These are phyloP conservation scores for Teleiodes luculella DNA, from an alignment of 2,888 invertebrate genomes.

Conservation along the genomic window DNA sequence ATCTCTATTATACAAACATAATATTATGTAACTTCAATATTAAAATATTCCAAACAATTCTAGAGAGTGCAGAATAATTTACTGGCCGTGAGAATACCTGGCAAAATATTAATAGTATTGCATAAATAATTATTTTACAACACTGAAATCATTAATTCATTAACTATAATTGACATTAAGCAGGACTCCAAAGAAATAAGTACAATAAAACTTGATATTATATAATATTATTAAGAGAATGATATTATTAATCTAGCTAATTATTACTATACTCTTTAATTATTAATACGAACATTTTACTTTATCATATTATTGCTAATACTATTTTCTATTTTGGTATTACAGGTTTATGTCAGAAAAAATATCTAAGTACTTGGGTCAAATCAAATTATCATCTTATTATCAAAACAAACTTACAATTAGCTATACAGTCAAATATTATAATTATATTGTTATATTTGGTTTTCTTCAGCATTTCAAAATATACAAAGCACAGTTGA, in stretches of 20 bases:
- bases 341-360: not conserved
- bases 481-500: constrained; percentile 71
- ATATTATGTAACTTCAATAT: constrained; percentile 24
- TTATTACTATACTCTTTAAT: no score
- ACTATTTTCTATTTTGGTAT: not conserved
- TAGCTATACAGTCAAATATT: constrained; percentile 4
- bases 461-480: constrained; percentile 57
- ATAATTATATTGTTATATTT: constrained; percentile 43
- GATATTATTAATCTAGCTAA: no score
- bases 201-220: constrained; percentile 47
- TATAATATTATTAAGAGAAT: no score
- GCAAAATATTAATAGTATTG: constrained; percentile 33
- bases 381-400: not conserved
- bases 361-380: not conserved
- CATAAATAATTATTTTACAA: constrained; percentile 48
- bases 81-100: constrained; percentile 36
- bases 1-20: constrained; percentile 30
- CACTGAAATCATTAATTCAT: constrained; percentile 46
- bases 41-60: constrained; percentile 29
- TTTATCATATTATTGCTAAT: constrained; percentile 9
- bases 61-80: constrained; percentile 21
- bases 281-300: no score
- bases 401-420: constrained; percentile 8
- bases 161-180: constrained; percentile 76
- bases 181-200: constrained; percentile 55